Percentiles rank a stretch among this genome's conserved stretches.
Conservation (phyloP, 2,888 invertebrate genomes). For the Drosophila percnosoma region DNA sequence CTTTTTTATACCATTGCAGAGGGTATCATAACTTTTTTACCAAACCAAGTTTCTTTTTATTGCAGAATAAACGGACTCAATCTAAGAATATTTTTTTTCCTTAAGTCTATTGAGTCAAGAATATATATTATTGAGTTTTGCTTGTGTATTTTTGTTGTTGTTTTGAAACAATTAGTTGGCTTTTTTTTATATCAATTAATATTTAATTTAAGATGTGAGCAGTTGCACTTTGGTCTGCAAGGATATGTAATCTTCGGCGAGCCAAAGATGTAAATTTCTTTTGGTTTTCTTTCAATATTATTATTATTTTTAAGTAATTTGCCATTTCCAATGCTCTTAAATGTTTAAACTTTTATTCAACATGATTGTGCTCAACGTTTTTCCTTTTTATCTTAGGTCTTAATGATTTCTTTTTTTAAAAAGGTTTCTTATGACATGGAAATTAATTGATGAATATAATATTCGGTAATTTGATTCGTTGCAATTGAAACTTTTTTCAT, state of each 20-base stretch:
- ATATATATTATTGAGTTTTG: slow-evolving; percentile 6
- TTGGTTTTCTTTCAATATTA: slow-evolving; percentile 26
- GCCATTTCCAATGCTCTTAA: slow-evolving; percentile 59
- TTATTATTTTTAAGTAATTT: slow-evolving; percentile 8
- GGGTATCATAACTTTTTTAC: not conserved
- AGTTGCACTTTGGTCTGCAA: slow-evolving; percentile 4
- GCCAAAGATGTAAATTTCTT: slow-evolving; percentile 20
- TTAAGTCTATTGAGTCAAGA: not conserved
- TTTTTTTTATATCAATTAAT: not conserved
- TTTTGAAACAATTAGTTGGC: slow-evolving; percentile 3
- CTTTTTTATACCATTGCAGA: slow-evolving; percentile 4
- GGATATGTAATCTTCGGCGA: slow-evolving; percentile 7
- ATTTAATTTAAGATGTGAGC: not conserved
- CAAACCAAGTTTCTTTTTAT: not conserved
- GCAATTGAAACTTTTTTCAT: slow-evolving; percentile 57
- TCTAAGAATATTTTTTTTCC: not conserved
- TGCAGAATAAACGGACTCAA: slow-evolving; percentile 1
- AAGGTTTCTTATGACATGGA: slow-evolving; percentile 35
- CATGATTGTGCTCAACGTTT: slow-evolving; percentile 85
- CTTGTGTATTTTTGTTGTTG: slow-evolving; percentile 56
- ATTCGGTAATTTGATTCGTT: slow-evolving; percentile 55
- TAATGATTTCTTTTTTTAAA: slow-evolving; percentile 14
- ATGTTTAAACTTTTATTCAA: slow-evolving; percentile 60
- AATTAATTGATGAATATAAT: slow-evolving; percentile 48
- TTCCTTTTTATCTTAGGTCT: slow-evolving; percentile 52